phyloP scores from a whole-genome alignment of 2,888 invertebrate species.

The Chorisops tibialis region DNA sequence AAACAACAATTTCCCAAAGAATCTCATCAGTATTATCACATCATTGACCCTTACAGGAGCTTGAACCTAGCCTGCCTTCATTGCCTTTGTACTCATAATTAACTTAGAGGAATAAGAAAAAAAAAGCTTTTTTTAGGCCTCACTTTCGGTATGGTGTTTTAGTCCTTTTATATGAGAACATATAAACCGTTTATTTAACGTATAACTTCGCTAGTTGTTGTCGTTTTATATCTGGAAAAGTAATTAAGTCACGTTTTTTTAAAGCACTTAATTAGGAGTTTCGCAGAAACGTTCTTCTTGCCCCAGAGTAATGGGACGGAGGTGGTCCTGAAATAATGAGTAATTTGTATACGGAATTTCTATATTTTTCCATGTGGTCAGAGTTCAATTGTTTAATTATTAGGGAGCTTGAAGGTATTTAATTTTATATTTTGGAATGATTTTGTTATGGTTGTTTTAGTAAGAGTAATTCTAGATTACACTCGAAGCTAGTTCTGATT shows the following conservation, averaged over 20 bases:
- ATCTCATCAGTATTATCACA: slow-evolving; percentile 22
- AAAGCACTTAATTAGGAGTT: slow-evolving; percentile 23
- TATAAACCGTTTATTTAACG: slow-evolving; percentile 10
- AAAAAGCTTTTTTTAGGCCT: neutral
- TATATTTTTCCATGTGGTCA: neutral
- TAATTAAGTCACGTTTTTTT: slow-evolving; percentile 26
- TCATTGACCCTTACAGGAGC: slow-evolving; percentile 2
- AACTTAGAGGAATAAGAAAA: neutral
- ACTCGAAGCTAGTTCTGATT: too few species aligned
- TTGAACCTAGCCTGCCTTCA: neutral
- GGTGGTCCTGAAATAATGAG: slow-evolving; percentile 23
- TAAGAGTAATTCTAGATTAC: too few species aligned
- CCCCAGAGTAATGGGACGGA: neutral
- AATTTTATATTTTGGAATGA: too few species aligned
- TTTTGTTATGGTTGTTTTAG: too few species aligned
- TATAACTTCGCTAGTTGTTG: slow-evolving; percentile 11
- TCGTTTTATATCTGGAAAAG: slow-evolving; percentile 7
- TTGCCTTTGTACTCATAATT: neutral
- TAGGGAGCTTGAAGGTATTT: too few species aligned
- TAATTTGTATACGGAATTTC: slow-evolving; percentile 29
- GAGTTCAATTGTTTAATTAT: too few species aligned
- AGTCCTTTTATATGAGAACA: neutral
- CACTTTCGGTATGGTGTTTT: neutral
- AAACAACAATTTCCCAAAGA: slow-evolving; percentile 7
- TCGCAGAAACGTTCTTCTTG: neutral